Base-by-base conservation (phyloP, 2,797 vertebrate genomes). In the Dromococcyx pavoninus region DNA sequence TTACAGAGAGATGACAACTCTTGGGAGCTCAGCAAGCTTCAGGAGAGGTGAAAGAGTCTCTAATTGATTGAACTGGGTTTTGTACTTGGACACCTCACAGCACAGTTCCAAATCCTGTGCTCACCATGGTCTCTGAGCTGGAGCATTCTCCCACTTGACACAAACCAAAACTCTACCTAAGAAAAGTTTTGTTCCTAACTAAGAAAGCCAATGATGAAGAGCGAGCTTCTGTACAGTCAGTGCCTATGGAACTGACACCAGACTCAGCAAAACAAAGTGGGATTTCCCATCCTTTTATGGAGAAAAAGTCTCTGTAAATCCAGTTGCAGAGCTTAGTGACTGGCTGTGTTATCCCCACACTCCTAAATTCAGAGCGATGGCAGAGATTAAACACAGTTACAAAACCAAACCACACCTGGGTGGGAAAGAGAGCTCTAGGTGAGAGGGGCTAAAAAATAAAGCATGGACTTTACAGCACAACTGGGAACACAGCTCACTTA, bases 101-200 rank as follows among this genome's bases (percentile, higher is more conserved):
- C 9, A 4, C 0, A 0, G 50, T 46, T 58, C 33, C 58, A 57
- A n/a, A 37, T 3, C 21, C 62, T 10, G 8, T 0, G 2, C 50
- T 32, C 28, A 17, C 35, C 61, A 17, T 0, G 1, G 25, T 11
- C 24, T 58, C 8, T 3, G 50, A 64, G 58, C 37, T 41, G 75
- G 43, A 48, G 30, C 1, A 0, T 69, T 69, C 73, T 41, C 73
- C 41, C 54, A 24, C 64, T 84, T 65, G 73, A 65, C 30, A 19
- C 1, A 21, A 33, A 79, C 24, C 15, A 41, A 9, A 72, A 86
- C 64, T 28, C 30, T 53, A 23, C 25, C 53, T 43, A 43, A 57
- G 22, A 39, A 30, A 30, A 79, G 24, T 77, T 69, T 14, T 54
- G 35, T 5, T 60, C 41, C 1, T 18, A 48, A 60, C 27, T 5